phyloP scores from a whole-genome alignment of 2,888 invertebrate genomes.

The Dryococelus australis region DNA sequence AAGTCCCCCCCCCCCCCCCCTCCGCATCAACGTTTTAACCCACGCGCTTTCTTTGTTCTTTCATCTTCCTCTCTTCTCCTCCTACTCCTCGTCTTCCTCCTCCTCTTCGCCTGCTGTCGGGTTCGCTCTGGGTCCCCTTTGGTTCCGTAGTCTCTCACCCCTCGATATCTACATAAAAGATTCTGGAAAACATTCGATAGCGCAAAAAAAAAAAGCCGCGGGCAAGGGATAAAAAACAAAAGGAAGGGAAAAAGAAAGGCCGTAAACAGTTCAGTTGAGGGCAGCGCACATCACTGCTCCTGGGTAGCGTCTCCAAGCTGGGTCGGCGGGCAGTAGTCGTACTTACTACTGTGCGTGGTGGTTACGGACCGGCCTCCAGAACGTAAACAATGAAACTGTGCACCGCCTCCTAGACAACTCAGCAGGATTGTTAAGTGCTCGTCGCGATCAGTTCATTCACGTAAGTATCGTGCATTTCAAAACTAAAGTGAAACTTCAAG shows the following conservation, averaged over 20 bases:
- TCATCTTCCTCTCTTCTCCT: not conserved
- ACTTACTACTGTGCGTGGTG: not conserved
- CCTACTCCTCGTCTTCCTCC: not conserved
- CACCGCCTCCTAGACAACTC: too few species aligned
- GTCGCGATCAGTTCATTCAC: too few species aligned
- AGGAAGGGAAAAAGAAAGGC: constrained; percentile 6
- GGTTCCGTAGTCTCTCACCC: not conserved
- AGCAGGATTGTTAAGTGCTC: too few species aligned
- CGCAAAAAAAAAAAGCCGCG: not conserved
- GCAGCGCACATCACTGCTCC: not conserved
- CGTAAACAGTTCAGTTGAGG: not conserved
- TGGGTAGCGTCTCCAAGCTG: not conserved
- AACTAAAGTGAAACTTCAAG: too few species aligned
- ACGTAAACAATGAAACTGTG: too few species aligned
- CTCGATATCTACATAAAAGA: constrained; percentile 16
- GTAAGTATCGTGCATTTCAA: too few species aligned
- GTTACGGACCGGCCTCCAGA: too few species aligned
- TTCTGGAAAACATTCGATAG: constrained; percentile 16
- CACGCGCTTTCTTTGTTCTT: constrained; percentile 11
- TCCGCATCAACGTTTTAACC: not conserved
- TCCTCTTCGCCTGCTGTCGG: not conserved
- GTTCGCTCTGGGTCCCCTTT: not conserved
- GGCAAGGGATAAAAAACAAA: constrained; percentile 9
- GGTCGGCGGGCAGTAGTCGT: not conserved
- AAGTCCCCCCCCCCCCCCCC: not conserved